Percentiles rank a stretch among this genome's conserved stretches.
Conservation (phyloP, 2,113 vertebrate species). For the Tachysurus fulvidraco region DNA sequence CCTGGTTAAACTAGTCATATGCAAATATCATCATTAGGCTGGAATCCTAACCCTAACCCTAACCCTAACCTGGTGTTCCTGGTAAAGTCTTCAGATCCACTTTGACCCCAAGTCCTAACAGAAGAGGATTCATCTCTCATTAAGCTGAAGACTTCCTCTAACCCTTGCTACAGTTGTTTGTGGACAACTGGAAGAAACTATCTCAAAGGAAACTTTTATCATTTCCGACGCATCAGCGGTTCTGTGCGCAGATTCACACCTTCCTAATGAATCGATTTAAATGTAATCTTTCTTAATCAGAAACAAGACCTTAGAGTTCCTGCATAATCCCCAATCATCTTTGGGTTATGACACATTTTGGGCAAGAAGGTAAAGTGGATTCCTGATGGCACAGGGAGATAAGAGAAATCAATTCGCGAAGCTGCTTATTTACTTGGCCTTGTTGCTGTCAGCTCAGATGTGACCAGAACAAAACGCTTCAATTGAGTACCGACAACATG, state of each 20-base stretch:
- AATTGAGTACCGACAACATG: constrained; percentile 35
- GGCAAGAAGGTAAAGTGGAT: neutral
- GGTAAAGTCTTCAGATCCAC: neutral
- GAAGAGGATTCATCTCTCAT: neutral
- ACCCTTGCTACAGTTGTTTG: neutral
- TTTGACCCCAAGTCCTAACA: neutral
- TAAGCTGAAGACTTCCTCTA: neutral
- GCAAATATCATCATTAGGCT: neutral
- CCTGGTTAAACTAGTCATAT: neutral
- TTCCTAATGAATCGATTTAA: neutral
- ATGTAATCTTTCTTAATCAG: neutral
- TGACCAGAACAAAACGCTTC: constrained; percentile 39
- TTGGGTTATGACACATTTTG: neutral
- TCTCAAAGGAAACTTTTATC: neutral
- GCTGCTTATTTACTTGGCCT: constrained; percentile 29
- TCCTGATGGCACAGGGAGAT: neutral
- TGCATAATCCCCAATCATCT: neutral
- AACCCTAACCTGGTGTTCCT: neutral
- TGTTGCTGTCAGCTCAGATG: constrained; percentile 39
- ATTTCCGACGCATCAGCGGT: neutral
- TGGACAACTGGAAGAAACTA: neutral
- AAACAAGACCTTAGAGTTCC: neutral
- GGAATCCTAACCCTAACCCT: neutral
- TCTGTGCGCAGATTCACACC: neutral
- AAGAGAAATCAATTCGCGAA: neutral